These are phyloP conservation scores for Xiphorhynchus elegans DNA, from an alignment of 2,113 vertebrate species.

Conservation along the genomic window DNA sequence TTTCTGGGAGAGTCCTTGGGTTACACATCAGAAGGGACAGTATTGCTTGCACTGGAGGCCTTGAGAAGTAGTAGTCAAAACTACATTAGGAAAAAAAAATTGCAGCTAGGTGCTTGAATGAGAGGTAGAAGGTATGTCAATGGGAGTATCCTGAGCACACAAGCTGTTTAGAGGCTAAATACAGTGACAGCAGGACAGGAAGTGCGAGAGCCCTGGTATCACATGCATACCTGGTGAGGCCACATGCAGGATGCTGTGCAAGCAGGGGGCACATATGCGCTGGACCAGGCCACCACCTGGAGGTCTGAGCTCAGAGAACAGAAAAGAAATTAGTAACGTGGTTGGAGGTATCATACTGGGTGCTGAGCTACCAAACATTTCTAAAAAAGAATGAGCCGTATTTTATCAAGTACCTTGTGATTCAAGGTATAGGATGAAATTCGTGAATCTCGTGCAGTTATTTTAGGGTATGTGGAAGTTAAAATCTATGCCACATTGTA, in stretches of 20 bases:
- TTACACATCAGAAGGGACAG: neutral
- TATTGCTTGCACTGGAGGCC: neutral
- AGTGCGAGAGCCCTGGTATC: rapidly evolving
- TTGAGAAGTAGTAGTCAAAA: neutral
- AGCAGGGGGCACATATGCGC: rapidly evolving
- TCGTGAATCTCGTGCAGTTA: neutral
- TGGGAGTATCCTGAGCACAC: rapidly evolving
- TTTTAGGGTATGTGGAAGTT: neutral
- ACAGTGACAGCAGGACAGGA: rapidly evolving
- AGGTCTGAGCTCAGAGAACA: neutral
- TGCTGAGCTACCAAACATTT: neutral
- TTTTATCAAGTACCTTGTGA: neutral
- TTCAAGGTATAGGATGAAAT: neutral
- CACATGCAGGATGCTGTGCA: neutral
- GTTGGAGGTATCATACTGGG: neutral
- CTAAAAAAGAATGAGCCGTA: rapidly evolving
- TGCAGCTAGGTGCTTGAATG: neutral
- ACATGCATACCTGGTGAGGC: neutral
- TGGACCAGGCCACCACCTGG: neutral
- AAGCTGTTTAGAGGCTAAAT: neutral
- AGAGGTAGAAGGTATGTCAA: neutral
- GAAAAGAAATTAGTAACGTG: neutral
- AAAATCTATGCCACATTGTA: neutral
- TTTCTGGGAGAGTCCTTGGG: neutral
- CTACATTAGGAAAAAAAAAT: neutral